Conservation (phyloP, 2,888 invertebrate species). For the Choreutis nemorana region DNA sequence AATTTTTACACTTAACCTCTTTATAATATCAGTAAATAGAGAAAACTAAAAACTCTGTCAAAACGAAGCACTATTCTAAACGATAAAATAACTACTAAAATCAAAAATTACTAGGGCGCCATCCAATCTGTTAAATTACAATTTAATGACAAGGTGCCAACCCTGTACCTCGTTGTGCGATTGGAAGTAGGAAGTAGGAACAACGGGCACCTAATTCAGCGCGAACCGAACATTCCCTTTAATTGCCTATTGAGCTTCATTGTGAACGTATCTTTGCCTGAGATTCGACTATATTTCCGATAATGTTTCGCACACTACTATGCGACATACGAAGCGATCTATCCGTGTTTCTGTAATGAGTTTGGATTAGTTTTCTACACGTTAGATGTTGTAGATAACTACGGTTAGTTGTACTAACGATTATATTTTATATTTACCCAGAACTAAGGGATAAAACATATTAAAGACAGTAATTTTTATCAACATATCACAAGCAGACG, state of each 20-base stretch:
- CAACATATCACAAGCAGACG: no score
- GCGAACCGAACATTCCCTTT: conserved; percentile 19
- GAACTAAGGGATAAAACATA: no score
- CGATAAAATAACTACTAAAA: background rate
- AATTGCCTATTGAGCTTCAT: conserved; percentile 30
- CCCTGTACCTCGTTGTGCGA: conserved; percentile 8
- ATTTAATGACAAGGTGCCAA: conserved; percentile 2
- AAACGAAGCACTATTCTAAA: background rate
- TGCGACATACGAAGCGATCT: conserved; percentile 2
- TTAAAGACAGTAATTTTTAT: no score
- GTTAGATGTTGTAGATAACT: conserved; percentile 7
- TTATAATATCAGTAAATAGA: no score
- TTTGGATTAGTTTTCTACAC: no score
- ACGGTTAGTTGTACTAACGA: background rate
- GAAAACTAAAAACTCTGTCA: no score
- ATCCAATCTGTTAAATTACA: no score
- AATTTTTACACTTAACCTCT: no score
- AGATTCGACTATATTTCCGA: no score
- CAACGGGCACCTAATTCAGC: conserved; percentile 10
- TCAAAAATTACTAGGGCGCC: no score
- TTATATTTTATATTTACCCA: conserved; percentile 1
- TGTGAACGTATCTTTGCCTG: no score
- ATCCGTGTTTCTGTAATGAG: conserved; percentile 10
- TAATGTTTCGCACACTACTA: conserved; percentile 15
- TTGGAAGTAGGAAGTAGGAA: conserved; percentile 2